A percentile compares a stretch with the other conserved stretches of the same genome.
phyloP scores from a whole-genome alignment of 2,888 invertebrate genomes.

The Baronia brevicornis region DNA sequence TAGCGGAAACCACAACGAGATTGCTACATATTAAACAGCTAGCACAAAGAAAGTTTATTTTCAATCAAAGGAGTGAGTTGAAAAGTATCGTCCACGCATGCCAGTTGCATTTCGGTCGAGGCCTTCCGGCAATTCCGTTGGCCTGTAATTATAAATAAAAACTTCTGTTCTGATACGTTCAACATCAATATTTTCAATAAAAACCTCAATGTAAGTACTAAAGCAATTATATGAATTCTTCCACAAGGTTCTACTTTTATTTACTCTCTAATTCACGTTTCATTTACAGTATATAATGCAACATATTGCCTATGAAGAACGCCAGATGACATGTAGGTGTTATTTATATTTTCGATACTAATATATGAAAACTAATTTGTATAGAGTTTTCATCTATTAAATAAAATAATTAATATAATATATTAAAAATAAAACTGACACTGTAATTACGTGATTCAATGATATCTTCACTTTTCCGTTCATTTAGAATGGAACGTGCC shows the following conservation, averaged over 20 bases:
- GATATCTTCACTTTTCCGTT: conserved; percentile 39
- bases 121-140: conserved; percentile 39
- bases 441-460: too few relatives aligned
- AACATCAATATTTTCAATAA: conserved; percentile 31
- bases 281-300: conserved; percentile 17
- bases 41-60: conserved; percentile 38
- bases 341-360: conserved; percentile 3
- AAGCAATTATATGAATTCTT: conserved; percentile 20
- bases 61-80: conserved; percentile 38
- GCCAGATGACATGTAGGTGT: conserved; percentile 15
- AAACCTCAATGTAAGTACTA: conserved; percentile 26
- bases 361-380: conserved; percentile 4
- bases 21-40: conserved; percentile 44
- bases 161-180: conserved; percentile 35
- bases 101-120: conserved; percentile 41
- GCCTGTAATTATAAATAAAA: conserved; percentile 48
- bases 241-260: conserved; percentile 16
- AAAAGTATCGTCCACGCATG: conserved; percentile 29
- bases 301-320: conserved; percentile 15
- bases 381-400: conserved; percentile 2
- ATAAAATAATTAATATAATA: too few relatives aligned
- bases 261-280: conserved; percentile 26
- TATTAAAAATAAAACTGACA: too few relatives aligned
- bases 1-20: conserved; percentile 44
- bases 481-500: conserved; percentile 49